Conservation (phyloP, 2,113 vertebrate genomes). For the Brachyhypopomus occidentalis region DNA sequence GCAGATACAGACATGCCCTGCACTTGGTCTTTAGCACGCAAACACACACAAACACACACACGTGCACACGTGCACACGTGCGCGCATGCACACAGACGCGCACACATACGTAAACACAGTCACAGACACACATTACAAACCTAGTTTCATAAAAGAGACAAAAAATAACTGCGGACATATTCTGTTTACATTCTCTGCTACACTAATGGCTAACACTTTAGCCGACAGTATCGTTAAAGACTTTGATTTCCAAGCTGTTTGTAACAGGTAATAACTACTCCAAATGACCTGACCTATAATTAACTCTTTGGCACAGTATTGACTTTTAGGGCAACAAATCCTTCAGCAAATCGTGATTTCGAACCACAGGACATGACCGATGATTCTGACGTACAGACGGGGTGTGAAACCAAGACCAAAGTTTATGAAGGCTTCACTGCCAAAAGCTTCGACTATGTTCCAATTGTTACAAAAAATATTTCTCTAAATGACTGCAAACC, state of each 20-base stretch:
- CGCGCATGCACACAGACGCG: neutral
- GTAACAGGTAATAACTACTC: conserved; percentile 12
- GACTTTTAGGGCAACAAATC: conserved; percentile 27
- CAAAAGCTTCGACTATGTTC: conserved; percentile 26
- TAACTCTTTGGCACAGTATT: conserved; percentile 37
- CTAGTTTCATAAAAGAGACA: neutral
- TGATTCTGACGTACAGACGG: conserved; percentile 39
- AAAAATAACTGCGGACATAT: neutral
- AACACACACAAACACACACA: conserved; percentile 2
- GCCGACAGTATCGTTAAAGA: neutral
- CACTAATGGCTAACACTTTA: neutral
- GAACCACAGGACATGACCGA: neutral
- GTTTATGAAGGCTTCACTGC: conserved; percentile 33
- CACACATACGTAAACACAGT: neutral
- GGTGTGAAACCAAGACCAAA: conserved; percentile 37
- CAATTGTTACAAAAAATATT: neutral
- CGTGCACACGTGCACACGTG: too few species aligned
- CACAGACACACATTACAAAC: neutral
- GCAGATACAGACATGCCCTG: conserved; percentile 44
- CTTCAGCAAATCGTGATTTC: conserved; percentile 29
- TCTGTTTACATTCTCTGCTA: neutral
- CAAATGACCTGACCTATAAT: neutral
- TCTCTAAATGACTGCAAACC: neutral
- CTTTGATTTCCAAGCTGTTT: neutral
- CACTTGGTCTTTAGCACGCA: neutral